phyloP scores from a whole-genome alignment of 1,140 invertebrate species.

The Orius insidiosus region DNA sequence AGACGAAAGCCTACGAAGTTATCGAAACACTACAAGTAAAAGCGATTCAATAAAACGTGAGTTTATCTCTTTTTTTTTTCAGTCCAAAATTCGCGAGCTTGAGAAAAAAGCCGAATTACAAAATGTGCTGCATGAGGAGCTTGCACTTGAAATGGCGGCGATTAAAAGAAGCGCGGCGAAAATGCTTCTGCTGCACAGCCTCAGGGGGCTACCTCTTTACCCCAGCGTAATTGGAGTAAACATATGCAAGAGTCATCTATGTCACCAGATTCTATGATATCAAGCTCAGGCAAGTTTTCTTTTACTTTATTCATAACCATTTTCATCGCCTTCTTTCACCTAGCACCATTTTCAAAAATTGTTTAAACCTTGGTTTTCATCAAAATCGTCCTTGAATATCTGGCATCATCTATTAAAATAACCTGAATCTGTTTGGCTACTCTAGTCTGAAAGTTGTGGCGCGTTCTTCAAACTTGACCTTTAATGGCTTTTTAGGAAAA shows the following conservation, averaged over 20 bases:
- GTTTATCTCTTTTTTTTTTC: too few relatives aligned
- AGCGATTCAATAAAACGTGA: too few relatives aligned
- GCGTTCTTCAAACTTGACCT: too few relatives aligned
- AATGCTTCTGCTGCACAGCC: background rate
- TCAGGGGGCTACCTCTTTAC: background rate
- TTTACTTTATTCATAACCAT: background rate
- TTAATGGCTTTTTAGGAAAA: too few relatives aligned
- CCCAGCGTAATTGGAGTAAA: slow-evolving; percentile 8
- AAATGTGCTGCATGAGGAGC: slow-evolving; percentile 38
- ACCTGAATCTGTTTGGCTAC: too few relatives aligned
- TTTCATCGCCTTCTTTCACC: background rate
- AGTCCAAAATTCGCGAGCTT: slow-evolving; percentile 34
- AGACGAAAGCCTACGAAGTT: slow-evolving; percentile 22
- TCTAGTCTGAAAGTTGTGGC: too few relatives aligned
- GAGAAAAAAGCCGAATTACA: slow-evolving; percentile 37
- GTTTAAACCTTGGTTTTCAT: background rate
- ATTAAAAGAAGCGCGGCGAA: slow-evolving; percentile 23
- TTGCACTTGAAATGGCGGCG: slow-evolving; percentile 35
- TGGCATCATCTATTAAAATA: background rate
- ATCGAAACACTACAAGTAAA: slow-evolving; percentile 25
- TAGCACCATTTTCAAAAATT: background rate
- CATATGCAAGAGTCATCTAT: slow-evolving; percentile 2
- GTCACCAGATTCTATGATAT: slow-evolving; percentile 10
- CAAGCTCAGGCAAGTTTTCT: background rate
- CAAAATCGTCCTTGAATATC: background rate